Conservation (phyloP, 2,797 vertebrate species). For the Triplophysa bombifrons region DNA sequence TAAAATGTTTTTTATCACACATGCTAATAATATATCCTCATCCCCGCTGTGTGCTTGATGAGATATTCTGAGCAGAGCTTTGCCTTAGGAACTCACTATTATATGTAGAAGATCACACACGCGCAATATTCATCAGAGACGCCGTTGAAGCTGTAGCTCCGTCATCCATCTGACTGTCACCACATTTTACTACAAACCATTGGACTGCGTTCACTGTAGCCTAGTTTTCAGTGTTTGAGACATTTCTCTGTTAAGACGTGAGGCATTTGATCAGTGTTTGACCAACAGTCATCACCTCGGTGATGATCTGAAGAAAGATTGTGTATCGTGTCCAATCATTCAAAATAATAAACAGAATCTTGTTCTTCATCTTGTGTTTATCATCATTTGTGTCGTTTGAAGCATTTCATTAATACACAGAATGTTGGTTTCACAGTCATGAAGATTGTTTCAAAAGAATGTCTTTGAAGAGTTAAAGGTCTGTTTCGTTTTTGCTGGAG, state of each 20-base stretch:
- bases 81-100: neutral
- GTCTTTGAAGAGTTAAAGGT: neutral
- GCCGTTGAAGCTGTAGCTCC: too few species aligned
- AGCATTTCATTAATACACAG: conserved; percentile 16
- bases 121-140: neutral
- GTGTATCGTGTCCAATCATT: conserved; percentile 51
- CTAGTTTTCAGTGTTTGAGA: too few species aligned
- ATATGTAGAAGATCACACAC: too few species aligned
- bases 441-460: neutral
- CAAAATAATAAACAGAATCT: conserved; percentile 53
- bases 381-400: conserved; percentile 17
- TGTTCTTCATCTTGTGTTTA: neutral
- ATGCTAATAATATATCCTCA: conserved; percentile 10
- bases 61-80: conserved; percentile 8
- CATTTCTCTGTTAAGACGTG: too few species aligned
- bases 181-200: too few species aligned
- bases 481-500: conserved; percentile 4
- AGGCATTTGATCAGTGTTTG: conserved; percentile 28
- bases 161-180: too few species aligned
- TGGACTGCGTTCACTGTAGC: too few species aligned
- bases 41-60: conserved; percentile 27
- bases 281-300: conserved; percentile 35
- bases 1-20: conserved; percentile 14
- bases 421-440: neutral
- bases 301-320: conserved; percentile 2